These are phyloP conservation scores for Rhinoptilus africanus DNA, from an alignment of 2,113 vertebrate genomes.

Conservation along the genomic window DNA sequence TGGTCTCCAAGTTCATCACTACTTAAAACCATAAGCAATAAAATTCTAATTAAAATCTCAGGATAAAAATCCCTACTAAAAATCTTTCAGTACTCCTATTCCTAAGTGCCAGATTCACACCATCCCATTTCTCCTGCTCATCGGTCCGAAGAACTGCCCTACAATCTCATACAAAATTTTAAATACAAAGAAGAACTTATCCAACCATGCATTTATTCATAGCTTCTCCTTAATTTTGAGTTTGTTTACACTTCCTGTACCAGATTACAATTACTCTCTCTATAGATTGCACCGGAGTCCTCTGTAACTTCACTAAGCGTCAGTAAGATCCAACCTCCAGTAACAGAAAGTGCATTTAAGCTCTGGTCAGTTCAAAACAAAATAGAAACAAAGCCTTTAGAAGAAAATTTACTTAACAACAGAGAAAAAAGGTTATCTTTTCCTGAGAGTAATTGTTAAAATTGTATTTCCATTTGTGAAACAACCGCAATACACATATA, in stretches of 20 bases:
- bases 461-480: background rate
- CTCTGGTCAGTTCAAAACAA: background rate
- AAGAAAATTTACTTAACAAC: background rate
- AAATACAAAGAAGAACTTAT: background rate
- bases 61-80: background rate
- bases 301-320: background rate
- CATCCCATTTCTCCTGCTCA: background rate
- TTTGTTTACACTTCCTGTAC: background rate
- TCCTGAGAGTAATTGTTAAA: background rate
- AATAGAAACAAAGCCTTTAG: background rate
- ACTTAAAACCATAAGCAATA: background rate
- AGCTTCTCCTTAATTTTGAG: background rate
- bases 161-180: background rate
- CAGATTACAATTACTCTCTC: background rate
- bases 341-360: background rate
- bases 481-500: background rate
- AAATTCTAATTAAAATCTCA: background rate
- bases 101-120: background rate
- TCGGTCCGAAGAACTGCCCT: background rate
- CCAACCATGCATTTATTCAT: background rate
- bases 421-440: background rate
- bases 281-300: background rate
- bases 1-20: background rate
- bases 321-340: background rate
- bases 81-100: background rate